phyloP scores from a whole-genome alignment of 2,797 vertebrate species.

The Notamacropus eugenii region DNA sequence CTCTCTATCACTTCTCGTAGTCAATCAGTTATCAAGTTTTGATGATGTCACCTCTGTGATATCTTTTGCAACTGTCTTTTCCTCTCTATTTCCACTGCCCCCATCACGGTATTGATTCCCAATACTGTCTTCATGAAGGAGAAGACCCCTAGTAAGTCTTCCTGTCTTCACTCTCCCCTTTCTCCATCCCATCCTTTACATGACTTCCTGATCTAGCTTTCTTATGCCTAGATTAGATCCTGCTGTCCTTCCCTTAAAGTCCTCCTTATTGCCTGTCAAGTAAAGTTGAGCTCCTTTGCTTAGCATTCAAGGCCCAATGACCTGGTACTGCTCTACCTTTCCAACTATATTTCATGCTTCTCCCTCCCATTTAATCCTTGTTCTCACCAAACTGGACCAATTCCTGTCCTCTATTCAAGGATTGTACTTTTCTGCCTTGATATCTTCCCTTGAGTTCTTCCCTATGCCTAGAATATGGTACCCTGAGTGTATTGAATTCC shows the following conservation, averaged over 20 bases:
- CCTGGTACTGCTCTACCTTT: background rate
- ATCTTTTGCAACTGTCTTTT: background rate
- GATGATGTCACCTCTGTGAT: background rate
- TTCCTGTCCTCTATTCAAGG: background rate
- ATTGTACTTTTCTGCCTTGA: too few species aligned
- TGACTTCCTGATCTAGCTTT: background rate
- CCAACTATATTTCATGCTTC: background rate
- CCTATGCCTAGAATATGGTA: background rate
- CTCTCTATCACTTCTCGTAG: background rate
- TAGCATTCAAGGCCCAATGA: background rate
- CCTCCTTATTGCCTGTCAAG: background rate
- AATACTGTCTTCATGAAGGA: background rate
- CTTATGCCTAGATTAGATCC: background rate
- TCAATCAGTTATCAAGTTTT: background rate
- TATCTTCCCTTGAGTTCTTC: background rate
- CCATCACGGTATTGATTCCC: background rate
- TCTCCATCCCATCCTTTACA: background rate
- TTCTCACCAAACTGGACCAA: background rate
- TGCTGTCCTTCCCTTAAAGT: background rate
- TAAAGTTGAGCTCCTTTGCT: too few species aligned
- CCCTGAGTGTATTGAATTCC: background rate
- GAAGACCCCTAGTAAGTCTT: background rate
- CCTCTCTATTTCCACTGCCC: background rate
- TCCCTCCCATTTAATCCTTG: background rate
- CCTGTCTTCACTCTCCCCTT: background rate